Evolutionary conservation across 2,797 vertebrate species (phyloP), one percentile per base, ranked within the genome.

Genomic region (Agapornis canus): DNA sequence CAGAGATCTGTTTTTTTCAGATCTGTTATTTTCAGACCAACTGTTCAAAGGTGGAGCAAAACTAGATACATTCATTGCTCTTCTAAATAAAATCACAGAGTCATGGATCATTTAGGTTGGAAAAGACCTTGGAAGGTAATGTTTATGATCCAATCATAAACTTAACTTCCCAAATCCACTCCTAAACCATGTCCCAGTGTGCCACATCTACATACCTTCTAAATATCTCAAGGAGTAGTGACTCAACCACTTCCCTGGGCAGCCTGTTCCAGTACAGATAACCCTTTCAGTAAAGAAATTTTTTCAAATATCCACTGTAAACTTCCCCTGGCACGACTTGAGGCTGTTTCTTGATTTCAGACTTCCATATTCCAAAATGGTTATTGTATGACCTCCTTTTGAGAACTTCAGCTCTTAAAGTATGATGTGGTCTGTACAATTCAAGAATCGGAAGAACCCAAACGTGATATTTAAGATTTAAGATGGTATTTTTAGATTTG

Each of bases 131-230:
- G 20, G n/a, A 32, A 56, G 20, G n/a, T 56, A 32, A 56, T 7
- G 21, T 56, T 32, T 56, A 56, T 3, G 3, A 32, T 56, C n/a
- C n/a, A 56, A 23, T 21, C 20, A 22, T 56, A 56, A 56, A 21
- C 54, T 15, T 32, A 32, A 56, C 54, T 56, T 56, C n/a, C 54
- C n/a, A 63, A 51, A 9, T 14, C 5, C 15, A n/a, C 18, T 12
- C 39, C 37, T 27, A 27, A 76, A 68, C 12, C 32, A 14, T 13
- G 9, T 23, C 17, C 14, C 7, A 25, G 39, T 14, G 29, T 14
- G 22, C 13, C 49, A 48, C 7, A 10, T 29, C 29, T 51, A n/a
- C 16, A n/a, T 0, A 0, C n/a, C 32, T n/a, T 82, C 52, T 42
- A 59, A 69, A 42, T 5, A 37, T 0, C 26, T 43, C 3, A 5